phyloP scores from a whole-genome alignment of 2,888 invertebrate species.

The Drosophila formosana region DNA sequence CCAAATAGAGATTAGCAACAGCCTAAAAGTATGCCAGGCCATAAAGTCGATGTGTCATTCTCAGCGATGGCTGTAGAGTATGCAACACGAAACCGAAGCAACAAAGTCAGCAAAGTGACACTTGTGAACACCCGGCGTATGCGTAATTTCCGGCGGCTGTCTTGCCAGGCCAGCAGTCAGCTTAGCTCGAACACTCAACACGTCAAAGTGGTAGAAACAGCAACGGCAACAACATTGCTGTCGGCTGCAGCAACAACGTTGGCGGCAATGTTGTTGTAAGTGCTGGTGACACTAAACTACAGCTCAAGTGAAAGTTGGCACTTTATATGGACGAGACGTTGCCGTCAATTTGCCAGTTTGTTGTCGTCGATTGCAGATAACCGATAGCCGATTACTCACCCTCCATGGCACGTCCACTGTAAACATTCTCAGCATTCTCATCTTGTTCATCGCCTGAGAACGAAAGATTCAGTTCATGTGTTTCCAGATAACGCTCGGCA shows the following conservation, averaged over 20 bases:
- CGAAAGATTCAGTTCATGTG: constrained; percentile 86
- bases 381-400: constrained; percentile 67
- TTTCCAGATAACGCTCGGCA: constrained; percentile 85
- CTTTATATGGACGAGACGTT: constrained; percentile 23
- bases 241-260: constrained; percentile 19
- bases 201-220: constrained; percentile 10
- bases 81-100: constrained; percentile 35
- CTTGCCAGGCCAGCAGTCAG: not conserved
- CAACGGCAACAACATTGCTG: constrained; percentile 13
- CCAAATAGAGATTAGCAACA: constrained; percentile 4
- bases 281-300: constrained; percentile 10
- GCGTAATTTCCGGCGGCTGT: constrained; percentile 31
- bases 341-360: not conserved
- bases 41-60: not conserved
- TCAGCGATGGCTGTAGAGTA: constrained; percentile 32
- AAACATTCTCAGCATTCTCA: constrained; percentile 80
- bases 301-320: constrained; percentile 27
- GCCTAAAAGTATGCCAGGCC: constrained; percentile 49
- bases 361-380: not conserved
- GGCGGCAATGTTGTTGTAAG: constrained; percentile 7
- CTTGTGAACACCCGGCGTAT: constrained; percentile 34
- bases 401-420: constrained; percentile 83
- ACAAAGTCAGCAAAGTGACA: not conserved
- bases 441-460: constrained; percentile 83
- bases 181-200: constrained; percentile 4